These are phyloP conservation scores for Hyles lineata DNA, from an alignment of 2,888 invertebrate species.

Conservation along the genomic window DNA sequence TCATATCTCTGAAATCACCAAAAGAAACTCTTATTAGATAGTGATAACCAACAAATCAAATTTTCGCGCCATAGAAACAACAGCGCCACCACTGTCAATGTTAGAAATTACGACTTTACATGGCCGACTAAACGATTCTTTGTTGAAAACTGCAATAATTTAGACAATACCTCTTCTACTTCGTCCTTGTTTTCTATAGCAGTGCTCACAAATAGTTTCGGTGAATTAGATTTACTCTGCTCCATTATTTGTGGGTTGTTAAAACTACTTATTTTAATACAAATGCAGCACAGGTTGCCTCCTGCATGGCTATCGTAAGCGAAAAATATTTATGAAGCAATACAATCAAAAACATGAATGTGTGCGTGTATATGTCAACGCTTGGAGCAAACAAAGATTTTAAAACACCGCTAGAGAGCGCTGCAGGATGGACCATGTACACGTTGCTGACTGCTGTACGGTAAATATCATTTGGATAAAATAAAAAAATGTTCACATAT, in stretches of 20 bases:
- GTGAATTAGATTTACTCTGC: slow-evolving; percentile 85
- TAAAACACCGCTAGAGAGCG: slow-evolving; percentile 56
- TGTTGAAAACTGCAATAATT: slow-evolving; percentile 80
- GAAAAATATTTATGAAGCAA: slow-evolving; percentile 84
- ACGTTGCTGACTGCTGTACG: background rate
- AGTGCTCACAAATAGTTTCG: slow-evolving; percentile 92
- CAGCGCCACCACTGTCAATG: slow-evolving; percentile 80
- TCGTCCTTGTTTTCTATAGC: slow-evolving; percentile 95
- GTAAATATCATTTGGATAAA: background rate
- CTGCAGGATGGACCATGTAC: slow-evolving; percentile 34
- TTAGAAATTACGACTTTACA: slow-evolving; percentile 75
- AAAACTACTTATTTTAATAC: slow-evolving; percentile 84
- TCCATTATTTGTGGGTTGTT: slow-evolving; percentile 83
- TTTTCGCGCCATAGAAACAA: slow-evolving; percentile 72
- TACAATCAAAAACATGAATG: slow-evolving; percentile 76
- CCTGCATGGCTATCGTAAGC: slow-evolving; percentile 87
- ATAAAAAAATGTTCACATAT: background rate
- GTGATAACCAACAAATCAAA: slow-evolving; percentile 59
- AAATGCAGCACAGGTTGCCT: slow-evolving; percentile 84
- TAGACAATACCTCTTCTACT: slow-evolving; percentile 92
- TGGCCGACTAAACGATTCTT: slow-evolving; percentile 83
- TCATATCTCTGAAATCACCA: slow-evolving; percentile 92
- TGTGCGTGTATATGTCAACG: slow-evolving; percentile 63
- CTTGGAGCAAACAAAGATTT: slow-evolving; percentile 47
- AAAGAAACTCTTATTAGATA: slow-evolving; percentile 48